Evolutionary conservation across 1,140 invertebrate genomes (phyloP).

Genomic region (Thrips palmi): DNA sequence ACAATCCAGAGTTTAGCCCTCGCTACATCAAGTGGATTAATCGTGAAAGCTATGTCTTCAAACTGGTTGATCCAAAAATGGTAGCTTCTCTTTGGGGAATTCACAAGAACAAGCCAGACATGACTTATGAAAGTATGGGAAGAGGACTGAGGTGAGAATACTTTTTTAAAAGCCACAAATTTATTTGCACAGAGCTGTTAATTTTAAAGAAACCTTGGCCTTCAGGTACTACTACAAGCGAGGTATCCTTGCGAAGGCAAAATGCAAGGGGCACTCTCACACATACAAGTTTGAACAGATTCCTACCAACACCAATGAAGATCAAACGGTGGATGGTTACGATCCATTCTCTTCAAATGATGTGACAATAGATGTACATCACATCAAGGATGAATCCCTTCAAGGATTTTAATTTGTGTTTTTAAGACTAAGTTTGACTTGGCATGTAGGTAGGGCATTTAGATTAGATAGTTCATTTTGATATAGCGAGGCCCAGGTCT

Average conservation of each 20-base stretch:
- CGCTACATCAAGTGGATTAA: constrained; percentile 54
- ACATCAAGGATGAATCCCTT: too few species aligned
- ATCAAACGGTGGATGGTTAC: too few species aligned
- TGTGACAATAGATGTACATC: too few species aligned
- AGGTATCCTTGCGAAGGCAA: constrained; percentile 10
- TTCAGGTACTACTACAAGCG: constrained; percentile 11
- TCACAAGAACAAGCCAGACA: constrained; percentile 57
- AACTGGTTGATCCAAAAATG: constrained; percentile 50
- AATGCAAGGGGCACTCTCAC: neutral
- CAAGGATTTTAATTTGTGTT: too few species aligned
- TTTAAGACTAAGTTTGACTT: too few species aligned
- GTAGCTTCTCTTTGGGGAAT: constrained; percentile 49
- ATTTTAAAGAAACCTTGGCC: neutral
- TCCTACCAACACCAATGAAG: too few species aligned
- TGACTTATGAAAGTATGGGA: constrained; percentile 63
- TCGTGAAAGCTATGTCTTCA: constrained; percentile 42
- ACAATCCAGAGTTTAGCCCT: constrained; percentile 45
- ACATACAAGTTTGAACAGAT: constrained; percentile 5
- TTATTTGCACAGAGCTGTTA: neutral
- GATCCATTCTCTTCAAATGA: too few species aligned
- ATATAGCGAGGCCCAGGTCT: too few species aligned
- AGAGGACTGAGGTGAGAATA: constrained; percentile 27
- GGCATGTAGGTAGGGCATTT: too few species aligned
- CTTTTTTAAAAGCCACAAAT: neutral
- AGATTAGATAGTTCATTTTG: too few species aligned